Conservation (phyloP, 2,797 vertebrate species). For the Falco naumanni region DNA sequence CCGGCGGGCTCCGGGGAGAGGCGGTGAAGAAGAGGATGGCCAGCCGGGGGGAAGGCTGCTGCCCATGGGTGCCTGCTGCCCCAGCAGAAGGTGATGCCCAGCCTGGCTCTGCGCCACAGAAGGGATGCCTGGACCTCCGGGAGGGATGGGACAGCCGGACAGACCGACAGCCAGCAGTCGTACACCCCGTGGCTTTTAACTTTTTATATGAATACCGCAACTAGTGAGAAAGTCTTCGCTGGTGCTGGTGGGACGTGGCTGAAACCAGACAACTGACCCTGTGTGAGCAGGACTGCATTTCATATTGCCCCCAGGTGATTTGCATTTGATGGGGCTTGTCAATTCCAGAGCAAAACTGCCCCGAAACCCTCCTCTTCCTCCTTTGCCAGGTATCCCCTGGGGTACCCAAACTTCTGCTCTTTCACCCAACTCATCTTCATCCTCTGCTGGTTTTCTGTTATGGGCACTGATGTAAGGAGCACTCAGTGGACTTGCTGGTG, state of each 20-base stretch:
- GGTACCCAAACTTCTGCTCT: neutral
- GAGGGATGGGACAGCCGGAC: neutral
- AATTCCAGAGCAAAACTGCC: neutral
- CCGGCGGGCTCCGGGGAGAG: neutral
- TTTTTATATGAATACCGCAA: slow-evolving; percentile 60
- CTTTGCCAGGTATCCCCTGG: neutral
- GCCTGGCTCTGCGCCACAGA: neutral
- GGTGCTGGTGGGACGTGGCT: neutral
- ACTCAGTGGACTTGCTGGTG: fast-evolving
- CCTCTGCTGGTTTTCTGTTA: neutral
- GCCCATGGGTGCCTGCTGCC: neutral
- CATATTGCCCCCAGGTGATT: fast-evolving
- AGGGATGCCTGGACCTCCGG: neutral
- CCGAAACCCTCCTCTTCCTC: neutral
- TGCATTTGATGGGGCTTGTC: neutral
- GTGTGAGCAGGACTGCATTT: neutral
- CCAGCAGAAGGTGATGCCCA: neutral
- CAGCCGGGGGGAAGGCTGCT: neutral
- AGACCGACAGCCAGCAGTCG: neutral
- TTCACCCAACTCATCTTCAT: fast-evolving
- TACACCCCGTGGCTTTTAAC: slow-evolving; percentile 49
- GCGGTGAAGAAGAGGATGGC: neutral
- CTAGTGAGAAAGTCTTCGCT: slow-evolving; percentile 49
- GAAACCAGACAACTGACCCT: fast-evolving
- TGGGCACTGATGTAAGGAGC: fast-evolving